Percentiles rank a stretch among this genome's conserved stretches.
Conservation (phyloP, 2,888 invertebrate genomes). For the Unio delphinus region DNA sequence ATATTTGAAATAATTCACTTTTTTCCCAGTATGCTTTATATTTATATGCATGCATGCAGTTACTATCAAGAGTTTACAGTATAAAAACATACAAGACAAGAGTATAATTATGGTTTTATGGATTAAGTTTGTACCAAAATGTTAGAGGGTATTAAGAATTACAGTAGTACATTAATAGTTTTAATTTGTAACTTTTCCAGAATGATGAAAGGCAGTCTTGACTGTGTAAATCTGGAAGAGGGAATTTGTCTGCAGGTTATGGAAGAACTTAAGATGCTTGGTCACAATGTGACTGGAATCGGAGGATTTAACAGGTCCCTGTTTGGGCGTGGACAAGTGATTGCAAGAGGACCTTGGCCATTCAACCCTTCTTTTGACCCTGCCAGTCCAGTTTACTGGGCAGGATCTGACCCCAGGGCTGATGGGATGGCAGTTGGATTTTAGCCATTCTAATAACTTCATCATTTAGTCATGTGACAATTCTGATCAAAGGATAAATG, state of each 20-base stretch:
- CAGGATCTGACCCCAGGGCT: slow-evolving; percentile 65
- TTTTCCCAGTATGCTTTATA: no score
- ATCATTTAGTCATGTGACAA: no score
- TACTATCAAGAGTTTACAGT: no score
- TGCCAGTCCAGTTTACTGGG: slow-evolving; percentile 50
- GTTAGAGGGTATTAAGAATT: no score
- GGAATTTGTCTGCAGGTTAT: slow-evolving; percentile 51
- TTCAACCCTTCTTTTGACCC: slow-evolving; percentile 17
- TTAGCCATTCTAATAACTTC: slow-evolving; percentile 12
- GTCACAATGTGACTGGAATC: slow-evolving; percentile 49
- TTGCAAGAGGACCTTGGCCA: slow-evolving; percentile 58
- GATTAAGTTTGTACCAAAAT: no score
- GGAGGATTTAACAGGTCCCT: slow-evolving; percentile 41
- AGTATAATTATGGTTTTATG: no score
- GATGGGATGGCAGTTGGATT: slow-evolving; percentile 61
- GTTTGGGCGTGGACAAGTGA: slow-evolving; percentile 69
- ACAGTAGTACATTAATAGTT: no score
- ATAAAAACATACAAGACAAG: no score
- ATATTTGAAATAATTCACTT: no score
- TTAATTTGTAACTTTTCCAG: slow-evolving; percentile 13
- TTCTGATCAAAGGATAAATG: no score
- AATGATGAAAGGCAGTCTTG: slow-evolving; percentile 28
- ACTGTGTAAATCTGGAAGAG: slow-evolving; percentile 52
- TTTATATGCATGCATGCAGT: no score
- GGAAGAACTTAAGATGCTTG: slow-evolving; percentile 43